These are phyloP conservation scores for Carcinoscorpius rotundicauda DNA, from an alignment of 1,140 invertebrate genomes.

Conservation along the genomic window DNA sequence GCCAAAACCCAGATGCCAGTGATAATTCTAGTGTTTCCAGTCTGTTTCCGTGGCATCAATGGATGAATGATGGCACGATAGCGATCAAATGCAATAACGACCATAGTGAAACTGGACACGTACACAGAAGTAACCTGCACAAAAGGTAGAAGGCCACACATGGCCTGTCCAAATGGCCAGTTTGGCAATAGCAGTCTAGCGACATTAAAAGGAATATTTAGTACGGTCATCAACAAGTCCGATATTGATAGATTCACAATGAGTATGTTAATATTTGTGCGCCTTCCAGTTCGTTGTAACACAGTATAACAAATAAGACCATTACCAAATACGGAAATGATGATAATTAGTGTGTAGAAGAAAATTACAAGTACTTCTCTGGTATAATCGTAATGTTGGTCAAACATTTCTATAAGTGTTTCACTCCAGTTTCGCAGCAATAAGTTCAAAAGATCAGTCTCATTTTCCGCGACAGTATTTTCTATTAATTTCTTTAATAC, in stretches of 20 bases:
- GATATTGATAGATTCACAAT: conserved; percentile 72
- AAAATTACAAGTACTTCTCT: conserved; percentile 10
- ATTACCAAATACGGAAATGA: conserved; percentile 33
- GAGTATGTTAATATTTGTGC: conserved; percentile 69
- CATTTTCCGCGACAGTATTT: no score
- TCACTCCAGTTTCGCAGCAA: no score
- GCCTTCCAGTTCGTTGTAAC: conserved; percentile 27
- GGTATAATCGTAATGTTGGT: no score
- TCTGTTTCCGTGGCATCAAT: conserved; percentile 34
- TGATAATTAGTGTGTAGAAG: conserved; percentile 31
- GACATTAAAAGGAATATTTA: conserved; percentile 64
- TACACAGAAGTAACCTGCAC: conserved; percentile 40
- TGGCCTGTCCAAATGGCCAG: conserved; percentile 37
- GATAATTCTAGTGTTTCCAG: conserved; percentile 28
- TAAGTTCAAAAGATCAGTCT: no score
- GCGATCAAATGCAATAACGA: conserved; percentile 41
- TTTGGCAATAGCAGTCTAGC: conserved; percentile 28
- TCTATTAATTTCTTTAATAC: no score
- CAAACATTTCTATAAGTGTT: no score
- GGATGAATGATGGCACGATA: conserved; percentile 40
- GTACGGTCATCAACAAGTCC: conserved; percentile 68
- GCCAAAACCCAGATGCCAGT: conserved; percentile 38
- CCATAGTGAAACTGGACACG: conserved; percentile 42
- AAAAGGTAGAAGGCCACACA: conserved; percentile 40
- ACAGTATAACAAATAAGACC: conserved; percentile 30